These are phyloP conservation scores for human (Homo sapiens) DNA, from an alignment of 2,113 vertebrate species.

Conservation along the genomic window GRCh38 chr4:24051001-24051500, in stretches of 20 bases:
- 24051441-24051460: neutral
- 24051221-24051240: constrained; percentile 26
- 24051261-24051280: neutral
- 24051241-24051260: neutral
- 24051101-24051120: no score
- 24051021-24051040: no score
- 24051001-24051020: no score
- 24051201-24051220: no score
- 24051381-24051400: neutral
- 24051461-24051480: neutral
- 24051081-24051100: no score
- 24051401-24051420: neutral
- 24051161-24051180: no score
- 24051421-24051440: neutral
- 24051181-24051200: no score
- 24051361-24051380: neutral
- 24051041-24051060: no score
- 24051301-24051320: neutral
- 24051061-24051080: no score
- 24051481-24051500: neutral
- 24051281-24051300: neutral
- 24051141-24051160: no score
- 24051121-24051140: no score
- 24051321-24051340: neutral
- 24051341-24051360: neutral